Percentiles rank a stretch among this genome's conserved stretches.
phyloP scores from a whole-genome alignment of 1,140 invertebrate species.

The Ectropis grisescens region DNA sequence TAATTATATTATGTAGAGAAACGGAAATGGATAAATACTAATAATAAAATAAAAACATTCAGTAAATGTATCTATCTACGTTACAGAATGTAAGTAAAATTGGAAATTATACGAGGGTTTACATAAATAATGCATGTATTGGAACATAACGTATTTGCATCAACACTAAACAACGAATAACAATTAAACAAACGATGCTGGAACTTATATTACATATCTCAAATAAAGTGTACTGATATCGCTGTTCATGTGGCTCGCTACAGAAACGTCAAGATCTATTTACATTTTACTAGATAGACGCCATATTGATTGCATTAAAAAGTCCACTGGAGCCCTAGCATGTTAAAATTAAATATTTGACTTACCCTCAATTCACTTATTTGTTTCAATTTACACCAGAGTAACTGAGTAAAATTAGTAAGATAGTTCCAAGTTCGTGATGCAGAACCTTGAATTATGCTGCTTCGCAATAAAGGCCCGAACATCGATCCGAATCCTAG shows the following conservation, averaged over 20 bases:
- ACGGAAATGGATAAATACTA: no score
- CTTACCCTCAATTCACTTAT: constrained; percentile 70
- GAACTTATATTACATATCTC: no score
- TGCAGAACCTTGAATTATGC: constrained; percentile 73
- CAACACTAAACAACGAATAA: constrained; percentile 11
- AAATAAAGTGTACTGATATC: no score
- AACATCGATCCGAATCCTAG: constrained; percentile 74
- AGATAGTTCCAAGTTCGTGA: constrained; percentile 74
- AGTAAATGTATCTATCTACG: no score
- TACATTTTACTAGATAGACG: constrained; percentile 56
- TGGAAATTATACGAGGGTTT: constrained; percentile 18
- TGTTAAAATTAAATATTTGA: constrained; percentile 29
- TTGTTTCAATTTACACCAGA: constrained; percentile 73
- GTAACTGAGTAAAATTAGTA: constrained; percentile 68
- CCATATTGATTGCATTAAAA: constrained; percentile 61
- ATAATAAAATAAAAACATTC: no score
- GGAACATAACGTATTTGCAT: not conserved
- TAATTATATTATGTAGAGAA: no score
- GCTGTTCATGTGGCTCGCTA: no score
- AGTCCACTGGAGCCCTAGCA: constrained; percentile 41
- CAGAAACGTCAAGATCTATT: constrained; percentile 60
- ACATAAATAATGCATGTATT: constrained; percentile 2
- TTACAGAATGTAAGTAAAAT: no score
- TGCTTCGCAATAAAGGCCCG: constrained; percentile 72
- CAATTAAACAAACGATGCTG: no score